Base-by-base conservation (phyloP, 2,888 invertebrate species). In the Apodemia zela region DNA sequence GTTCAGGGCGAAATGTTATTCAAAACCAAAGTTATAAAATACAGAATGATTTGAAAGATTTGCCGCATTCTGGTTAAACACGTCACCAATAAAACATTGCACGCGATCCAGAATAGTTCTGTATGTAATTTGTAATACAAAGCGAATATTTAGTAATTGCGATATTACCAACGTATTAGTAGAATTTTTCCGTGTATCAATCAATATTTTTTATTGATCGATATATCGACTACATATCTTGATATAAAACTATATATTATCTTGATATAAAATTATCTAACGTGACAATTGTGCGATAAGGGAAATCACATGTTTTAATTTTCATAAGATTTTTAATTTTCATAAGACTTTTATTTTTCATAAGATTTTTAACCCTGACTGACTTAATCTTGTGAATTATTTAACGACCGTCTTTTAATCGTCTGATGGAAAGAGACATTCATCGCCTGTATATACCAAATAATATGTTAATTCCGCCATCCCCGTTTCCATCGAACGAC, bases 31-130 rank as follows among this genome's bases (percentile, higher is more conserved):
- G 7, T 33, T 17, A 67, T 65, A 68, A 65, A 62, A 64, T 51
- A 42, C 17, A 65, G 51, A 64, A 62, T 71, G 51, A 66, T 65
- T 61, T 68, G 67, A 58, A 58, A 45, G 29, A 45, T 57, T 62
- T 62, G 38, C 57, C 59, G 49, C 54, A 54, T 54, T 54, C 25
- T 54, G 57, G n/a, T 15, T 15, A 8, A 62, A 21, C 45, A 45
- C 54, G 25, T 57, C 60, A 60, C 45, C 42, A 45, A 45, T 45
- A n/a, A 15, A n/a, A 42, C 25, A 15, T 60, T 18, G 18, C 62
- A 62, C 58, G 62, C 62, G 42, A 58, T 58, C 58, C 62, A 45
- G 57, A 62, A 58, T 33, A 21, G 49, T 54, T 7, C 35, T 25
- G 54, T 54, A 25, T 25, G 7, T 8, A 2, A 54, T 54, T 54